These are phyloP conservation scores for Synergus umbraculus DNA, from an alignment of 2,888 invertebrate genomes.

Conservation along the genomic window DNA sequence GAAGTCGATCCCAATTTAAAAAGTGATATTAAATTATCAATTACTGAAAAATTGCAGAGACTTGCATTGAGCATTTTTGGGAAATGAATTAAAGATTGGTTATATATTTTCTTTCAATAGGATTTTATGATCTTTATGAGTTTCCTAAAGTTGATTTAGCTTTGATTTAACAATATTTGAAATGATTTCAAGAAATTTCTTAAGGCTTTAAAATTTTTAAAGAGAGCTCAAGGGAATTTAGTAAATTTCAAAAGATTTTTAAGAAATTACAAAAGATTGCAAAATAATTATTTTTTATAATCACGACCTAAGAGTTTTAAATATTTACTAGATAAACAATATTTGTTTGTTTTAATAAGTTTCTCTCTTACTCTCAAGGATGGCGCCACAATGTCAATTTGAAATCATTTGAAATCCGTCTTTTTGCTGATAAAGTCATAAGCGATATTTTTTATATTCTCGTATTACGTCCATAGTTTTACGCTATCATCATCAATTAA, in stretches of 20 bases:
- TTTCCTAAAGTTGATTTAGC: too few relatives aligned
- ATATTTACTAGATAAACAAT: background rate
- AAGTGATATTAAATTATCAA: background rate
- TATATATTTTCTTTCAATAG: background rate
- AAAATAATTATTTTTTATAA: too few relatives aligned
- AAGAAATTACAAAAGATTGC: too few relatives aligned
- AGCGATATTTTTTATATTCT: background rate
- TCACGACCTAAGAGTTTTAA: too few relatives aligned
- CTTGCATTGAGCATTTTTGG: background rate
- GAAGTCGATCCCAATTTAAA: background rate
- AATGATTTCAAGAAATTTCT: too few relatives aligned
- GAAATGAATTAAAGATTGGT: background rate
- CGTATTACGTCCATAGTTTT: background rate
- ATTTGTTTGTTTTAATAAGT: background rate
- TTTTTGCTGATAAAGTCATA: background rate
- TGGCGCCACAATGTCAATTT: constrained; percentile 25
- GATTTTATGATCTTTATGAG: background rate
- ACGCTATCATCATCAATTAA: background rate
- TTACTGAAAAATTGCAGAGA: background rate
- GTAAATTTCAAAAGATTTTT: too few relatives aligned
- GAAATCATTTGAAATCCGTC: background rate
- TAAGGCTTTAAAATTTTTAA: too few relatives aligned
- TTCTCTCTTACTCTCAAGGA: background rate
- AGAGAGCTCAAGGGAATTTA: too few relatives aligned
- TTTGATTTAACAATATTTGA: too few relatives aligned